Conservation (phyloP, 2,888 invertebrate species). For the Patella pellucida region DNA sequence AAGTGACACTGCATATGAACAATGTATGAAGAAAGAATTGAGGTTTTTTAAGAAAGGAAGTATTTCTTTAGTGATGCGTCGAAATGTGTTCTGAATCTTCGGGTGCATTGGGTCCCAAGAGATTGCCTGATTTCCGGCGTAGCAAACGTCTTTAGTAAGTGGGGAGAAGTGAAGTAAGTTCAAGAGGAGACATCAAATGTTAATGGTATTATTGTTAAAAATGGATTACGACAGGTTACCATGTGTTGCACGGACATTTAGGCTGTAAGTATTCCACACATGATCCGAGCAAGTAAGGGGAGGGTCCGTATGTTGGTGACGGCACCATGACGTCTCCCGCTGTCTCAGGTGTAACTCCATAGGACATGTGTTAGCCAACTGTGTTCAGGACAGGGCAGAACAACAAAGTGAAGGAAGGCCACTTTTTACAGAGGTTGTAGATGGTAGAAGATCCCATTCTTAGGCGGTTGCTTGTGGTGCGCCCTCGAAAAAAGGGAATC, state of each 20-base stretch:
- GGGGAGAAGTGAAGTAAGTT: neutral
- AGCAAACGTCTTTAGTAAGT: neutral
- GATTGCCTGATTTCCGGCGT: neutral
- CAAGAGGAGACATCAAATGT: neutral
- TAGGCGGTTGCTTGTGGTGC: neutral
- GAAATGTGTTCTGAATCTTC: neutral
- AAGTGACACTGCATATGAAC: neutral
- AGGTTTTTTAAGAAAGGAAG: neutral
- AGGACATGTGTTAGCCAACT: neutral
- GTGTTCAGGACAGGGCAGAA: neutral
- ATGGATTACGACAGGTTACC: neutral
- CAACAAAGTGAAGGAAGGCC: too few species aligned
- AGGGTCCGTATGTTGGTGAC: neutral
- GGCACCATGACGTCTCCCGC: neutral
- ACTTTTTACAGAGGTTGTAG: too few species aligned
- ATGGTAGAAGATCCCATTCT: too few species aligned
- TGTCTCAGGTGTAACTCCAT: neutral
- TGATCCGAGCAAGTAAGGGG: neutral
- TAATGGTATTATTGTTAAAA: neutral
- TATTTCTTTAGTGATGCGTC: neutral
- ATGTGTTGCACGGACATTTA: neutral
- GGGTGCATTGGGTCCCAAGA: neutral
- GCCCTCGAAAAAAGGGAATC: neutral
- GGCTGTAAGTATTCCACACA: neutral
- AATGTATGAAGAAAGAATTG: neutral